Evolutionary conservation across 2,797 vertebrate genomes (phyloP).

Genomic region (Tarsius wallacei): DNA sequence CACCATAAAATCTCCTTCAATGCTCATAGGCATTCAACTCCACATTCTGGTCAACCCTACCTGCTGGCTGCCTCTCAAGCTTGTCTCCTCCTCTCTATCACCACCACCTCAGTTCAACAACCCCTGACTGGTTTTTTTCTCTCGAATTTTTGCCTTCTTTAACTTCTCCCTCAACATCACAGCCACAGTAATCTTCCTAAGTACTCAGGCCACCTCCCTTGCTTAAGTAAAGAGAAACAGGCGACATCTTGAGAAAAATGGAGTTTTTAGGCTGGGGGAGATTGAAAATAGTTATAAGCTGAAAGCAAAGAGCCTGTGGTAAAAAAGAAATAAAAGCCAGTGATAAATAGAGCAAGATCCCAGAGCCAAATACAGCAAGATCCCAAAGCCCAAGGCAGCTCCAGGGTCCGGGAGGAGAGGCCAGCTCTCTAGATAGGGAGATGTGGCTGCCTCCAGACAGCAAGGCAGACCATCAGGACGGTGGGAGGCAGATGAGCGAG

Average conservation of each 20-base stretch:
- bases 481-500: not conserved
- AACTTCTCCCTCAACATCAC: not conserved
- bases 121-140: not conserved
- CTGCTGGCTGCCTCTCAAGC: not conserved
- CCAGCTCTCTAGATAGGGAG: not conserved
- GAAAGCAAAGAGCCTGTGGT: not conserved
- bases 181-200: not conserved
- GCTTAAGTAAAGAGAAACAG: not conserved
- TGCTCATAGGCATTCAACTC: not conserved
- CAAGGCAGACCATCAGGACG: not conserved
- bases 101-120: not conserved
- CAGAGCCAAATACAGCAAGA: not conserved
- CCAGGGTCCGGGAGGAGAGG: not conserved
- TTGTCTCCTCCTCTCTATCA: not conserved
- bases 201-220: not conserved
- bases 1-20: not conserved
- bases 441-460: not conserved
- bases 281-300: not conserved
- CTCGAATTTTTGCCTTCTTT: not conserved
- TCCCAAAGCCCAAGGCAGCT: not conserved
- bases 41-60: not conserved
- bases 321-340: not conserved
- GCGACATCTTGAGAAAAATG: not conserved
- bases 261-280: not conserved
- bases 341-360: not conserved